Conservation (phyloP, 2,888 invertebrate species). For the Cerceris ruficornis region DNA sequence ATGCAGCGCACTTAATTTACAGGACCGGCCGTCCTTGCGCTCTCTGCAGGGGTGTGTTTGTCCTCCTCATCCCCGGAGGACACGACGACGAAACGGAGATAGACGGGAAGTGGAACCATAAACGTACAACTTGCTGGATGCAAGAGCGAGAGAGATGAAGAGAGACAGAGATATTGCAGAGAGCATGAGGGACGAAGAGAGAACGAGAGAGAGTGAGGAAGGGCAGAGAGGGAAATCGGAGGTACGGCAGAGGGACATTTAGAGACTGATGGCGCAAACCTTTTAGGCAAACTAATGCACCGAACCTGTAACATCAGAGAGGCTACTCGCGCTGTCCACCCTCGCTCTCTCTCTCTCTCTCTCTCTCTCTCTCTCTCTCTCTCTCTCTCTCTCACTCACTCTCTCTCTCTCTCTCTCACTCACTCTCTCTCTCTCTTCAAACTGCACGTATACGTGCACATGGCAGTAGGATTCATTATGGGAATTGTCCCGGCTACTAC, state of each 20-base stretch:
- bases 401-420: neutral
- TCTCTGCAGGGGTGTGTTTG: slow-evolving; percentile 49
- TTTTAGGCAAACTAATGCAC: slow-evolving; percentile 79
- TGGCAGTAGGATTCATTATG: slow-evolving; percentile 61
- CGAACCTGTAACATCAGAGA: slow-evolving; percentile 66
- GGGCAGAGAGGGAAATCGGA: slow-evolving; percentile 13
- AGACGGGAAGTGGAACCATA: slow-evolving; percentile 44
- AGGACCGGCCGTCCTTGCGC: slow-evolving; percentile 43
- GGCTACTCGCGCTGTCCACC: slow-evolving; percentile 53
- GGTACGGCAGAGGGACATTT: slow-evolving; percentile 65
- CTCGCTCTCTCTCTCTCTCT: slow-evolving; percentile 4
- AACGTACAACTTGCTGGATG: slow-evolving; percentile 26
- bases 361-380: slow-evolving; percentile 7
- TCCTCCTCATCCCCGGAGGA: slow-evolving; percentile 60
- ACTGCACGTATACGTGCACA: slow-evolving; percentile 30
- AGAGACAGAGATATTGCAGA: slow-evolving; percentile 4
- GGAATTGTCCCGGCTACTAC: slow-evolving; percentile 37
- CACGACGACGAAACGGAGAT: slow-evolving; percentile 44
- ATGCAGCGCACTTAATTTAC: slow-evolving; percentile 73
- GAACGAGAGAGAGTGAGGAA: neutral
- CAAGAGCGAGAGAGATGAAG: slow-evolving; percentile 20
- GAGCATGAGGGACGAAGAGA: neutral
- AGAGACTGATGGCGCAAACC: slow-evolving; percentile 79
- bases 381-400: slow-evolving; percentile 12
- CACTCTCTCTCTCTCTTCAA: slow-evolving; percentile 14